Conservation (phyloP, 2,797 vertebrate genomes). For the Siniperca obscura region DNA sequence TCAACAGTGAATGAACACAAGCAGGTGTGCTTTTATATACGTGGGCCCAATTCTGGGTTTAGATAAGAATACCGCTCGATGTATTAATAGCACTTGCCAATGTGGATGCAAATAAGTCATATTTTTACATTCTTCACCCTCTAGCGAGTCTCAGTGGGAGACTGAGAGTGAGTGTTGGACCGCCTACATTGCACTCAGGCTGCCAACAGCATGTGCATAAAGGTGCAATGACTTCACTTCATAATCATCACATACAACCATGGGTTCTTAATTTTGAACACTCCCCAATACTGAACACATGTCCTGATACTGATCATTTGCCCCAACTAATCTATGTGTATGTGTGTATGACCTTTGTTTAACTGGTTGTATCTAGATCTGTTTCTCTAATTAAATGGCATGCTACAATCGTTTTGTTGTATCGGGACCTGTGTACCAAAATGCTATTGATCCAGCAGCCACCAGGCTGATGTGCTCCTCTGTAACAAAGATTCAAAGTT, state of each 20-base stretch:
- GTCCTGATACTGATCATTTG: slow-evolving; percentile 21
- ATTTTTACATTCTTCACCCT: slow-evolving; percentile 65
- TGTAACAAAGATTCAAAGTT: not conserved
- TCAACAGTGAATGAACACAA: slow-evolving; percentile 18
- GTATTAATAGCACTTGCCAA: slow-evolving; percentile 58
- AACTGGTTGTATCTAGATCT: not conserved
- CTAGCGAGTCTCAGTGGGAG: slow-evolving; percentile 58
- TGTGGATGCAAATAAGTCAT: slow-evolving; percentile 67
- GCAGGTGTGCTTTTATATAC: slow-evolving; percentile 16
- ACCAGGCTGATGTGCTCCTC: not conserved
- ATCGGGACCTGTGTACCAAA: not conserved
- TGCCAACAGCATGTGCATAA: slow-evolving; percentile 44
- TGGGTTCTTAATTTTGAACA: slow-evolving; percentile 14
- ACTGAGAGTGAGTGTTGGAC: slow-evolving; percentile 55
- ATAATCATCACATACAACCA: slow-evolving; percentile 22
- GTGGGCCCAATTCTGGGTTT: not conserved
- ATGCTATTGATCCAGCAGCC: not conserved
- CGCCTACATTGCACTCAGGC: slow-evolving; percentile 47
- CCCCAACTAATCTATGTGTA: not conserved
- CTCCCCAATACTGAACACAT: not conserved
- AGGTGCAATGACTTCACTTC: slow-evolving; percentile 48
- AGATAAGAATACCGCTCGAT: slow-evolving; percentile 30
- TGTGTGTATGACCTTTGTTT: not conserved
- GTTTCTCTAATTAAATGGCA: not conserved
- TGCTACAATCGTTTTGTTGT: not conserved